Base-by-base conservation (phyloP, 2,113 vertebrate genomes). In the Myrmophylax atrothorax region DNA sequence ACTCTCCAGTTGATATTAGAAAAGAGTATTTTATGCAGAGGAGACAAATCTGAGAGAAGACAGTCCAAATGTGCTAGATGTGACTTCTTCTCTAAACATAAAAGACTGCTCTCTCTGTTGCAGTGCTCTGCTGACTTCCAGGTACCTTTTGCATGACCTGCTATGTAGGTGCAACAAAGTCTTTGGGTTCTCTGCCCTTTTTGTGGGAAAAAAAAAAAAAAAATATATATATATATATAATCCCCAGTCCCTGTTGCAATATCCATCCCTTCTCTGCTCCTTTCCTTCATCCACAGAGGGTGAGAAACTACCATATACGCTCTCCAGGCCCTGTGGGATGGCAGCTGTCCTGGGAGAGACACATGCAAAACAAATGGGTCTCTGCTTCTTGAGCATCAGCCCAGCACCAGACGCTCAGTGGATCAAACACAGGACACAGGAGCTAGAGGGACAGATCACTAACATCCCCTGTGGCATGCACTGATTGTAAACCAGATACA, bases 31-130 rank as follows among this genome's bases (percentile, higher is more conserved):
- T 95, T 76, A 55, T 66, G 50, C 53, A 91, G 68, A 70, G 38
- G 31, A 90, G 50, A 52, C 33, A 78, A 23, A 52, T 69, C 23
- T 50, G 55, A 90, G 63, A 80, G 7, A 46, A 88, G 66, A 46
- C 55, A 33, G 9, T 55, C 25, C 4, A 6, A 16, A 75, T 0
- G 0, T 52, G 20, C 59, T 76, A 4, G 12, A 38, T 2, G 1
- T 14, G 35, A 58, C 53, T 84, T 63, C 35, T 82, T 8, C 38
- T 69, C 49, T 47, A 40, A 29, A 35, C 1, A 18, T 14, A 44
- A 78, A 76, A 85, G 24, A 3, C 26, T 76, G 18, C 12, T 60
- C 12, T 68, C 28, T 62, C 18, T 42, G 25, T 78, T 78, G 63
- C 78, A 79, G 49, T 2, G 1, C 20, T 42, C 29, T 75, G 22